Conservation (phyloP, 1,140 invertebrate genomes). For the Xylocopa sonorina region DNA sequence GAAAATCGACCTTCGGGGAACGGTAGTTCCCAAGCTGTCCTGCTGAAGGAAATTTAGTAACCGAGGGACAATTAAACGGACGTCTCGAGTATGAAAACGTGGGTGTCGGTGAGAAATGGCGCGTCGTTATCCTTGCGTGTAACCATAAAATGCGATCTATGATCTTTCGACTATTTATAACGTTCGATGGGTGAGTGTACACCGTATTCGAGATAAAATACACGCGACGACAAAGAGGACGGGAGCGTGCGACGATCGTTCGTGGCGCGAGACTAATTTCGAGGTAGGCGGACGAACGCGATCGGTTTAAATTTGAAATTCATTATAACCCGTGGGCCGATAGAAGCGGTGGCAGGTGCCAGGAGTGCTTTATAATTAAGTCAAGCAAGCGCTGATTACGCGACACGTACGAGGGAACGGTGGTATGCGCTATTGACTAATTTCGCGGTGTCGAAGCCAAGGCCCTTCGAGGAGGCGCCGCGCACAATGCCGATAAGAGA, state of each 20-base stretch:
- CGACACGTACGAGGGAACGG: constrained; percentile 34
- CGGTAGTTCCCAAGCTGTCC: background rate
- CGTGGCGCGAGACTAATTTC: constrained; percentile 11
- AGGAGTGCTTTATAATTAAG: constrained; percentile 61
- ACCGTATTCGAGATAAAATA: background rate
- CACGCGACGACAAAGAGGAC: background rate
- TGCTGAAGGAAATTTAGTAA: background rate
- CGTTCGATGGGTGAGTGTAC: too few species aligned
- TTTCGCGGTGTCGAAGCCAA: constrained; percentile 48
- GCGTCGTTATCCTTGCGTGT: too few species aligned
- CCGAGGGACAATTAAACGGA: background rate
- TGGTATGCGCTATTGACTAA: constrained; percentile 55
- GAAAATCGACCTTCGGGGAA: constrained; percentile 21
- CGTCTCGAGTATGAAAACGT: too few species aligned
- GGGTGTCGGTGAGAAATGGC: too few species aligned
- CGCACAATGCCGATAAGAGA: constrained; percentile 56
- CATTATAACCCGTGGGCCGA: constrained; percentile 33
- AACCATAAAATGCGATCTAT: too few species aligned
- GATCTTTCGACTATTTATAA: too few species aligned
- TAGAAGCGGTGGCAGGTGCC: background rate
- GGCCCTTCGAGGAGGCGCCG: constrained; percentile 16
- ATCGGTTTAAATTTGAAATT: constrained; percentile 17
- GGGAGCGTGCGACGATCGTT: background rate
- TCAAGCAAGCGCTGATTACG: constrained; percentile 48
- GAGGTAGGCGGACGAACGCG: background rate